Conservation (phyloP, 2,113 vertebrate genomes). For the Bothrops jararaca region DNA sequence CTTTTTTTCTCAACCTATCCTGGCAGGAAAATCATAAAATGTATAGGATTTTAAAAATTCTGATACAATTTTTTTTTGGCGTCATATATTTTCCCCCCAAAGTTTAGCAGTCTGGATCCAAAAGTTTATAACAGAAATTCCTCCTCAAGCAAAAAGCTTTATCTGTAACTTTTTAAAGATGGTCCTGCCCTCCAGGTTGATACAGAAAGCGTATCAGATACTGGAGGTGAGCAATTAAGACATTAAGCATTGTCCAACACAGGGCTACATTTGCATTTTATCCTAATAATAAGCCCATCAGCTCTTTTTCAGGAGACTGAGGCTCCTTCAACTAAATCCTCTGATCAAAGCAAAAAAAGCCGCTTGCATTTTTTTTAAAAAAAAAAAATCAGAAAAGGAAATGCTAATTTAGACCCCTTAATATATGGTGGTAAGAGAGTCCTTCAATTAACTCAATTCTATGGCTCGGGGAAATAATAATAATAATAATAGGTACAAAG, state of each 20-base stretch:
- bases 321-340: constrained; percentile 81
- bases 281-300: constrained; percentile 92
- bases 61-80: neutral
- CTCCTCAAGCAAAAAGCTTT: neutral
- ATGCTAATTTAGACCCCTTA: constrained; percentile 97
- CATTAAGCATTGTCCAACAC: constrained; percentile 97
- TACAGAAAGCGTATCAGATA: constrained; percentile 65
- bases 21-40: neutral
- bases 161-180: constrained; percentile 29
- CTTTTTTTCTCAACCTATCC: neutral
- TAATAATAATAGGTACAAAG: constrained; percentile 80
- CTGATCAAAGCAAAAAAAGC: constrained; percentile 91
- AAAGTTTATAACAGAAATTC: neutral
- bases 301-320: constrained; percentile 93
- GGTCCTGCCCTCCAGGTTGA: constrained; percentile 26
- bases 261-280: constrained; percentile 87
- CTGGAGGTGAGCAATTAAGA: constrained; percentile 98
- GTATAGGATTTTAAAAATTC: neutral
- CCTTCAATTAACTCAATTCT: constrained; percentile 99
- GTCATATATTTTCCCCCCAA: neutral
- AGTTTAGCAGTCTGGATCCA: neutral
- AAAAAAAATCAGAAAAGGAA: constrained; percentile 78
- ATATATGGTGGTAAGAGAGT: constrained; percentile 92
- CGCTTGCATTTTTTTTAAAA: constrained; percentile 70
- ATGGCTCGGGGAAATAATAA: constrained; percentile 77